These are phyloP conservation scores for Eurois occulta DNA, from an alignment of 2,888 invertebrate genomes.

Conservation along the genomic window DNA sequence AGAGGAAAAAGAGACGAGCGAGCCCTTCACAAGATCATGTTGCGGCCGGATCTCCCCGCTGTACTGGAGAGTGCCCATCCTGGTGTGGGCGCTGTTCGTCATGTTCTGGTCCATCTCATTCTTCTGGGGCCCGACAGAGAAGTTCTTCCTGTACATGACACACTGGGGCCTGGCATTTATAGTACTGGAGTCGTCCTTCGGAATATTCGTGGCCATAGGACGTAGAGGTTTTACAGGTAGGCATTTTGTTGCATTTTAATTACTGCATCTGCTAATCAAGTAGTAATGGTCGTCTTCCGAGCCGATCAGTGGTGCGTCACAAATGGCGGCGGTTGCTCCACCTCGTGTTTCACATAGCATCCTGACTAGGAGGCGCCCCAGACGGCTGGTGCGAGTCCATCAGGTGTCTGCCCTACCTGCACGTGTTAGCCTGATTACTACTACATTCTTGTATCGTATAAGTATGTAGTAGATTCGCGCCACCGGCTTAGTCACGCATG, in stretches of 20 bases:
- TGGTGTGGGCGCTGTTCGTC: constrained; percentile 80
- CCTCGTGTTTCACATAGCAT: constrained; percentile 69
- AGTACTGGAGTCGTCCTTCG: constrained; percentile 81
- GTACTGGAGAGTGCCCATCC: constrained; percentile 84
- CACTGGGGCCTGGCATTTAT: constrained; percentile 89
- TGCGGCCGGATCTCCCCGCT: constrained; percentile 78
- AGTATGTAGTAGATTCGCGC: constrained; percentile 60
- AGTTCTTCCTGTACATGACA: constrained; percentile 90
- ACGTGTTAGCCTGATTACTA: constrained; percentile 41
- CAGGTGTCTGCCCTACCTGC: constrained; percentile 11
- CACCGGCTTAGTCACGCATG: constrained; percentile 65
- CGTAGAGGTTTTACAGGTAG: constrained; percentile 76
- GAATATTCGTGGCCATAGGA: constrained; percentile 79
- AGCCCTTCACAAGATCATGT: constrained; percentile 80
- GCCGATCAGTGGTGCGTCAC: constrained; percentile 65
- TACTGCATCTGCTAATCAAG: constrained; percentile 52
- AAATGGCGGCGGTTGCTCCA: constrained; percentile 68
- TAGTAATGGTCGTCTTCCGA: constrained; percentile 63
- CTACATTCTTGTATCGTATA: constrained; percentile 62
- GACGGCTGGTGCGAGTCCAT: constrained; percentile 20
- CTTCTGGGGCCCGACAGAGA: constrained; percentile 85
- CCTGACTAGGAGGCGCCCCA: constrained; percentile 54
- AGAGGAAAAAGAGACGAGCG: constrained; percentile 74
- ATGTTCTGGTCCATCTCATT: constrained; percentile 78
- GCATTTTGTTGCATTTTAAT: constrained; percentile 42